Conservation (phyloP, 2,113 vertebrate species). For the Austrofundulus limnaeus region DNA sequence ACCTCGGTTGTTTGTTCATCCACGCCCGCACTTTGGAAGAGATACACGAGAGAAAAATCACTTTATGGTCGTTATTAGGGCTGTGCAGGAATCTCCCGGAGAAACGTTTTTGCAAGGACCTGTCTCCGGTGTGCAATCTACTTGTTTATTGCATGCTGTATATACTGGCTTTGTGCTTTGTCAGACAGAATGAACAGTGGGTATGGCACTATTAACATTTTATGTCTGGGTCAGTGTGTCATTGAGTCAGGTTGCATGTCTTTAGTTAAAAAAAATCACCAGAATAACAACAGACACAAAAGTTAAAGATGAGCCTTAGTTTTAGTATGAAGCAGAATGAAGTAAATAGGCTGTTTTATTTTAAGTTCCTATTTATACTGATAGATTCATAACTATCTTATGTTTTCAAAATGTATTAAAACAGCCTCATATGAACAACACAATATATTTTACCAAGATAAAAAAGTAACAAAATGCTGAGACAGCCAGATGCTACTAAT, state of each 20-base stretch:
- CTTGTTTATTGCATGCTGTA: slow-evolving; percentile 52
- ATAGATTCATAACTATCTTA: no score
- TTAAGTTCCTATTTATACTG: no score
- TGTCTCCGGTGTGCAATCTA: slow-evolving; percentile 57
- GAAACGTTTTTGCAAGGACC: slow-evolving; percentile 56
- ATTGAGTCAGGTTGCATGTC: slow-evolving; percentile 32
- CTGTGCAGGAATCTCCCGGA: slow-evolving; percentile 53
- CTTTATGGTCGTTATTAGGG: slow-evolving; percentile 56
- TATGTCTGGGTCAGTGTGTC: slow-evolving; percentile 41
- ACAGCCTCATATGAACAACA: no score
- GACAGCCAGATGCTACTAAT: no score
- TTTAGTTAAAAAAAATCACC: slow-evolving; percentile 5
- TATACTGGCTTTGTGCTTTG: slow-evolving; percentile 23
- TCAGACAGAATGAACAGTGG: slow-evolving; percentile 31
- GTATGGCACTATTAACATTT: slow-evolving; percentile 26
- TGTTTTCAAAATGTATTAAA: no score
- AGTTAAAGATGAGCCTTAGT: background rate
- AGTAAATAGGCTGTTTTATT: background rate
- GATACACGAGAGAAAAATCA: slow-evolving; percentile 47
- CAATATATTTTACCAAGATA: no score
- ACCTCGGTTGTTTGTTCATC: slow-evolving; percentile 56
- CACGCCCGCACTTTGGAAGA: slow-evolving; percentile 40
- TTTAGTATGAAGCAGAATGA: background rate
- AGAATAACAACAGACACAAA: background rate
- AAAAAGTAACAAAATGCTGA: no score